These are phyloP conservation scores for Anodontia alba DNA, from an alignment of 2,888 invertebrate genomes.

Conservation along the genomic window DNA sequence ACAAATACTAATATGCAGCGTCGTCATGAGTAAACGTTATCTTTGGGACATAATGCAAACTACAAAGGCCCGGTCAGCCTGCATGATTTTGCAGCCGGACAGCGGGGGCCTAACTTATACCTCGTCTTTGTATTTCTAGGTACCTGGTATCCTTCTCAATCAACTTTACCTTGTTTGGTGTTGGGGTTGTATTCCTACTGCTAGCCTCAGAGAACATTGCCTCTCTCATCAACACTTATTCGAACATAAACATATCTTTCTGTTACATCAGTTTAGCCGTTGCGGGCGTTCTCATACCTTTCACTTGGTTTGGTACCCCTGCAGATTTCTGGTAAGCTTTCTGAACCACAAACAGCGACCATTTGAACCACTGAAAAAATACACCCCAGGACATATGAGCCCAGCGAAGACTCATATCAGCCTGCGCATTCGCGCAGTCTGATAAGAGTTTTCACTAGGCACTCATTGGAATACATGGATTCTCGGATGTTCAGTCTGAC, in stretches of 20 bases:
- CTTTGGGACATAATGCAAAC: no score
- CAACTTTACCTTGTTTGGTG: slow-evolving; percentile 89
- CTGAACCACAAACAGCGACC: slow-evolving; percentile 62
- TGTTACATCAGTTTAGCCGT: slow-evolving; percentile 94
- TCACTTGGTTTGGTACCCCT: slow-evolving; percentile 95
- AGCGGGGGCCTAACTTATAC: no score
- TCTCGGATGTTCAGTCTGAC: no score
- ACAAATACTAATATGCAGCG: no score
- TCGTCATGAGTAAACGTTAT: no score
- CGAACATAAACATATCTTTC: slow-evolving; percentile 88
- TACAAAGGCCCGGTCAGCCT: no score
- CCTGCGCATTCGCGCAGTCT: no score
- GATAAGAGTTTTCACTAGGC: no score
- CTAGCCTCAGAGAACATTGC: slow-evolving; percentile 90
- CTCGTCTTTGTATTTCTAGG: slow-evolving; percentile 68
- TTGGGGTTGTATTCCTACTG: slow-evolving; percentile 88
- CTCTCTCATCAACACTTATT: slow-evolving; percentile 88
- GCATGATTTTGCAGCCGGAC: no score
- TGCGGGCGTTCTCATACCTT: slow-evolving; percentile 90
- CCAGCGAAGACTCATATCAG: no score
- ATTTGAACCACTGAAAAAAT: neutral
- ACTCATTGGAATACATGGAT: no score
- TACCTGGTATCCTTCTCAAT: slow-evolving; percentile 88
- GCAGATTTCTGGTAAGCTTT: slow-evolving; percentile 94
- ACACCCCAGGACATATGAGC: neutral